Conservation (phyloP, 1,140 invertebrate species). For the Magallana angulata region DNA sequence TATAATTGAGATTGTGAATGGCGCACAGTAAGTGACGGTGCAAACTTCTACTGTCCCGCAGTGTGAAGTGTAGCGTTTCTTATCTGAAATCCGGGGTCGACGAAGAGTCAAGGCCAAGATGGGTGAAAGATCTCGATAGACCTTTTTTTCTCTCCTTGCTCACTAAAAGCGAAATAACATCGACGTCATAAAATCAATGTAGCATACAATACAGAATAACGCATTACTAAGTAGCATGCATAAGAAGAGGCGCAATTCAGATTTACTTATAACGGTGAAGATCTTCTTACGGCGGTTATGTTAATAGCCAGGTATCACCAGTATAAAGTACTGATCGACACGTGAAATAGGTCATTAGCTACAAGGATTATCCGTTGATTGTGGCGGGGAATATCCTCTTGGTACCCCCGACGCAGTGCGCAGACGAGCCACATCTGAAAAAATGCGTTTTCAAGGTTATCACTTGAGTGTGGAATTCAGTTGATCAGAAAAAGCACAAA, state of each 20-base stretch:
- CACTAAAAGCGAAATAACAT: slow-evolving; percentile 4
- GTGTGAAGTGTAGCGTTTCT: neutral
- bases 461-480: neutral
- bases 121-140: slow-evolving; percentile 16
- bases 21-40: neutral
- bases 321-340: slow-evolving; percentile 31
- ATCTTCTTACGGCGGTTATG: slow-evolving; percentile 5
- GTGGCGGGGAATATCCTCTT: neutral
- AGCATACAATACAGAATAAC: neutral
- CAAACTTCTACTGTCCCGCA: neutral
- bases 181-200: slow-evolving; percentile 30
- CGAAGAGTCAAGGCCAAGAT: slow-evolving; percentile 13
- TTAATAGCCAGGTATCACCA: neutral
- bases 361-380: neutral
- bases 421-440: neutral
- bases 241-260: slow-evolving; percentile 1
- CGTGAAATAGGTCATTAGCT: slow-evolving; percentile 20
- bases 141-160: neutral
- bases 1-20: neutral
- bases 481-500: neutral
- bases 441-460: slow-evolving; percentile 11
- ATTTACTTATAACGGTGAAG: neutral
- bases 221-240: slow-evolving; percentile 16
- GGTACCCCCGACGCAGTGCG: neutral
- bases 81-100: slow-evolving; percentile 32